Percentiles rank a stretch among this genome's conserved stretches.
Conservation (phyloP, 1,140 invertebrate genomes). For the roundworm (Caenorhabditis elegans) region WBcel235 BX284606.5:814501-815000, state of each 20-base stretch:
- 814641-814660: background rate
- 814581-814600: background rate
- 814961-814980: too few relatives aligned
- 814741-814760: background rate
- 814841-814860: background rate
- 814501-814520: background rate
- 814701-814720: background rate
- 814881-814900: background rate
- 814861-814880: background rate
- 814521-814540: background rate
- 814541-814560: background rate
- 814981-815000: too few relatives aligned
- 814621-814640: background rate
- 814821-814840: background rate
- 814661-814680: background rate
- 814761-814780: background rate
- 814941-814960: background rate
- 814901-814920: background rate
- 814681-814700: background rate
- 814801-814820: background rate
- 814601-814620: conserved; percentile 2
- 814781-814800: background rate
- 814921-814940: background rate
- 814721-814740: background rate
- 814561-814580: background rate